Evolutionary conservation across 2,797 vertebrate genomes (phyloP).

Genomic region (Pseudocheirus occidentalis): DNA sequence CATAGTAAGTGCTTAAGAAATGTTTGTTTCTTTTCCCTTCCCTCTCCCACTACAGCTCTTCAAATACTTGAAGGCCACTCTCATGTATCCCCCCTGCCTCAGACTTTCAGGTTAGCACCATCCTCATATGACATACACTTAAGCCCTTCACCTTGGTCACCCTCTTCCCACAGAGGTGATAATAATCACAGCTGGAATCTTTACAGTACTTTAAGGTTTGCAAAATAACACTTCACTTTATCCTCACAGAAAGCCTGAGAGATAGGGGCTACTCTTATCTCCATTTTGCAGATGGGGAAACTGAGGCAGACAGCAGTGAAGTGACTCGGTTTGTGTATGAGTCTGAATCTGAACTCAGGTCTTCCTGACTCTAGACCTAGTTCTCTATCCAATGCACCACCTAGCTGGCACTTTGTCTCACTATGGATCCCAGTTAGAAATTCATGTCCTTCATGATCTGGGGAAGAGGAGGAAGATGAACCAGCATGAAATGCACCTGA

Average conservation of each 20-base stretch:
- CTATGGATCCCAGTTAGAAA: background rate
- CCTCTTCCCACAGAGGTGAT: background rate
- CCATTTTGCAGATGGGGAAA: background rate
- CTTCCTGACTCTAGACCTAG: background rate
- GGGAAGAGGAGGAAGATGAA: background rate
- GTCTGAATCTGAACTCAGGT: background rate
- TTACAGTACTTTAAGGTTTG: background rate
- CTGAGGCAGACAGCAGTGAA: background rate
- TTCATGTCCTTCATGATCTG: background rate
- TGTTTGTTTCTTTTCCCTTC: background rate
- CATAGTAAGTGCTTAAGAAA: background rate
- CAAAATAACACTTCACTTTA: background rate
- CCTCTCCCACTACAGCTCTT: background rate
- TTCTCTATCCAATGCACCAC: background rate
- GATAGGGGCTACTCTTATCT: background rate
- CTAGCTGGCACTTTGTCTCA: background rate
- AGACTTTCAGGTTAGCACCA: background rate
- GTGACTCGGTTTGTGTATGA: background rate
- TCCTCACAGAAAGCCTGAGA: background rate
- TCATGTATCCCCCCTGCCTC: background rate
- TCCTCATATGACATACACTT: background rate
- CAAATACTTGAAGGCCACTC: background rate
- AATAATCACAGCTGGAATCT: background rate
- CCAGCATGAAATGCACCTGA: background rate
- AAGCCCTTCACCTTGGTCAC: background rate